phyloP scores from a whole-genome alignment of 2,888 invertebrate genomes.

The Tetranychus piercei region DNA sequence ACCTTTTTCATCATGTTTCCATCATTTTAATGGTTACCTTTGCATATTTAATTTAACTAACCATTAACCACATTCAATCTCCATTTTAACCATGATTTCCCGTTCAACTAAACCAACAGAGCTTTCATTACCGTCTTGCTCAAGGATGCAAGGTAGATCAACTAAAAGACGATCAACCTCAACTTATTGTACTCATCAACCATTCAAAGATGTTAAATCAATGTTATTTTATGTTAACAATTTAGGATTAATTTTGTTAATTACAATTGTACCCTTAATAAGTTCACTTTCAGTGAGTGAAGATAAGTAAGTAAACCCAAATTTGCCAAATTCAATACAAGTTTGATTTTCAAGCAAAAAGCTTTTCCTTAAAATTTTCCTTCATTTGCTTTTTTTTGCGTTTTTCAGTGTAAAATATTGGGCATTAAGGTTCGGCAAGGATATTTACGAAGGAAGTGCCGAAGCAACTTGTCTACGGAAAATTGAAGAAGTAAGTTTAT shows the following conservation, averaged over 20 bases:
- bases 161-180: background rate
- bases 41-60: too few species aligned
- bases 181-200: background rate
- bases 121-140: background rate
- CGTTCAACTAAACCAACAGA: background rate
- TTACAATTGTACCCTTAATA: background rate
- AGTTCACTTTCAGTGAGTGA: background rate
- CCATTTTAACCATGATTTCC: background rate
- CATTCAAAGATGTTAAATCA: background rate
- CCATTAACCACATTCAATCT: background rate
- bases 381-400: background rate
- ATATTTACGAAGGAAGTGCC: constrained; percentile 24
- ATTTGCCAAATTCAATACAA: background rate
- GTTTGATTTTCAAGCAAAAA: too few species aligned
- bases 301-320: background rate
- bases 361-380: too few species aligned
- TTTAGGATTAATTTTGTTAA: constrained; percentile 1
- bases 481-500: constrained; percentile 19
- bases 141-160: background rate
- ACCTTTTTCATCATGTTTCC: background rate
- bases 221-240: background rate
- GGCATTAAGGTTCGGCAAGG: constrained; percentile 51
- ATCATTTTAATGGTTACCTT: background rate
- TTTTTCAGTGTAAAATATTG: constrained; percentile 50
- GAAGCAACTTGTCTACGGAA: constrained; percentile 25